Percentiles rank a stretch among this genome's conserved stretches.
Conservation (phyloP, 2,797 vertebrate genomes). For the Helarctos malayanus region DNA sequence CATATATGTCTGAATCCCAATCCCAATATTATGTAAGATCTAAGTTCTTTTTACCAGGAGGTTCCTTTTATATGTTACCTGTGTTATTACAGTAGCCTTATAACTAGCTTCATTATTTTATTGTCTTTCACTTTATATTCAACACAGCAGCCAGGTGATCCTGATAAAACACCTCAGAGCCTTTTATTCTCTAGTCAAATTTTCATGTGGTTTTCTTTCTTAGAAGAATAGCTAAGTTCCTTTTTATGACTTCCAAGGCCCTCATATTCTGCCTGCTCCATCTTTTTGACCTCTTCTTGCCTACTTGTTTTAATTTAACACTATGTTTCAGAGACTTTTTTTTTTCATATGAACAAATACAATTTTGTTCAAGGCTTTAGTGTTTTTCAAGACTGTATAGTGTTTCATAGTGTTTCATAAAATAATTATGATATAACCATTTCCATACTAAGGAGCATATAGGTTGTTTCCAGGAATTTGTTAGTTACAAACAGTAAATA, state of each 20-base stretch:
- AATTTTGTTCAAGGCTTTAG: background rate
- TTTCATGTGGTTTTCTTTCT: background rate
- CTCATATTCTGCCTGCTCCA: background rate
- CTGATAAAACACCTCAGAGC: background rate
- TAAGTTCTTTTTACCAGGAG: background rate
- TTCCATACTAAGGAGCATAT: background rate
- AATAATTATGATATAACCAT: background rate
- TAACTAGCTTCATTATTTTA: background rate
- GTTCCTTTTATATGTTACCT: background rate
- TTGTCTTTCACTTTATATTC: background rate
- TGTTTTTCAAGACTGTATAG: background rate
- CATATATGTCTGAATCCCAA: background rate
- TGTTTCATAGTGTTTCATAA: conserved; percentile 24
- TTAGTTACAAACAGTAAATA: background rate
- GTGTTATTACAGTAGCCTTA: background rate
- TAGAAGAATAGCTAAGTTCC: background rate
- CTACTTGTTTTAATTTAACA: background rate
- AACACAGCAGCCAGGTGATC: background rate
- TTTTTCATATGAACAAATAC: background rate
- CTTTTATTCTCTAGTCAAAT: background rate
- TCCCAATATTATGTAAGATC: background rate
- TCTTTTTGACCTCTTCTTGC: background rate
- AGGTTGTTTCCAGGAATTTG: background rate
- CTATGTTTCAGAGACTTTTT: background rate
- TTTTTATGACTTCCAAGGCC: background rate